Evolutionary conservation across 2,797 vertebrate genomes (phyloP), one percentile per base, ranked within the genome.

Genomic region (Cottoperca gobio): DNA sequence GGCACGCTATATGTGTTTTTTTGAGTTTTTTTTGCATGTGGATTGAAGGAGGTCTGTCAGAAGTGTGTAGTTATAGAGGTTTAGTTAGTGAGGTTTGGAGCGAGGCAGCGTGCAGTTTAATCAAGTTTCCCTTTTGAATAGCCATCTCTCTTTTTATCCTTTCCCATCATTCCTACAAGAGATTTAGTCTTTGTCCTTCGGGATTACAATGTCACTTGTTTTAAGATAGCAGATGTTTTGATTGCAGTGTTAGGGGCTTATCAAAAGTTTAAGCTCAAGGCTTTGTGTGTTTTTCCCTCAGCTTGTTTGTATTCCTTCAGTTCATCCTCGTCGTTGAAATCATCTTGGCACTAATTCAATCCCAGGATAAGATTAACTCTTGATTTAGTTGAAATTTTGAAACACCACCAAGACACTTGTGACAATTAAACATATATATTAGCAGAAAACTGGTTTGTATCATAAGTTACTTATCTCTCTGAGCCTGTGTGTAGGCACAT

Each of bases 191-290:
- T 95, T 95, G 94, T 95, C 94, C 92, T 90, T 88, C 52, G 61
- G 93, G 94, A 95, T 96, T 94, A 96, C 92, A 95, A 94, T 95
- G 93, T 95, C 93, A 94, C 94, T 94, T 95, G 94, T 95, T 94
- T 94, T 95, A 92, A 94, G 94, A 94, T 95, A 93, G 89, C 95
- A 93, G 94, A 94, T 95, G 94, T 95, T 94, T 93, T 92, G 93
- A 95, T 95, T 94, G 90, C 90, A 79, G 88, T 84, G 83, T 92
- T 91, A 80, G 89, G 76, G 63, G 90, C 91, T 96, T 95, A 95
- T 95, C 94, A 90, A 86, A 93, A 93, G 90, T 93, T 92, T 88
- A 94, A 91, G 91, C 93, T 92, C 90, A 91, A 91, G 91, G 92
- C 89, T 93, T 90, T 92, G 88, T 90, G 89, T 86, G 88, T 85